A percentile compares a stretch with the other conserved stretches of the same genome.
Evolutionary conservation across 2,113 vertebrate species (phyloP).

Genomic region (Pluvianellus socialis): DNA sequence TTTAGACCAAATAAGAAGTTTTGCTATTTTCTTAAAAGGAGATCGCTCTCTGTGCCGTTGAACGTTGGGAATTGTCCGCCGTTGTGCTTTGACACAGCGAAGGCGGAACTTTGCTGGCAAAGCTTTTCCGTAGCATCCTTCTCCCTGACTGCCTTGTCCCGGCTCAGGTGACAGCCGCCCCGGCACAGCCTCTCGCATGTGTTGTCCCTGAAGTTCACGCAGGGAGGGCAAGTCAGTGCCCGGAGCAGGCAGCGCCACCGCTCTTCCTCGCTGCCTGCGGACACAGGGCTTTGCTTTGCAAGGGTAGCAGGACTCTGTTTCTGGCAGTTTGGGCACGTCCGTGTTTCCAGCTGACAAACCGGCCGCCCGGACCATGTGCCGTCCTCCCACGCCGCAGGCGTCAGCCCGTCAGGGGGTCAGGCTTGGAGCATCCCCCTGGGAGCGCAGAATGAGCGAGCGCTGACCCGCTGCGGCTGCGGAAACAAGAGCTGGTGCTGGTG

Average conservation of each 20-base stretch:
- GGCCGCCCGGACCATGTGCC: accelerated
- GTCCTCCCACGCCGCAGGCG: accelerated
- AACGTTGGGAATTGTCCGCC: accelerated
- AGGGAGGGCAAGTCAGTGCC: not conserved
- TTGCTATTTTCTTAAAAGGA: not conserved
- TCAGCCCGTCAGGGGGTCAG: not conserved
- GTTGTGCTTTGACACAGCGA: not conserved
- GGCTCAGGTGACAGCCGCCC: not conserved
- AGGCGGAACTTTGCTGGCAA: not conserved
- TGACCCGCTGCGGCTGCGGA: accelerated
- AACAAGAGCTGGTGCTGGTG: not conserved
- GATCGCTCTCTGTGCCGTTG: not conserved
- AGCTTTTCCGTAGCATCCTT: not conserved
- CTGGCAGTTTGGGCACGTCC: not conserved
- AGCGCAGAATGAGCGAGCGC: accelerated
- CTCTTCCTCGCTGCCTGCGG: not conserved
- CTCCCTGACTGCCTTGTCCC: not conserved
- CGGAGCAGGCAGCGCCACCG: not conserved
- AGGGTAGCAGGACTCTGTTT: not conserved
- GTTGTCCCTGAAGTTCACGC: not conserved
- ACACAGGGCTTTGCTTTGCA: not conserved
- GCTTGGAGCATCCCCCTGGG: not conserved
- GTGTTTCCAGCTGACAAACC: not conserved
- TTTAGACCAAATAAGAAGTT: not conserved
- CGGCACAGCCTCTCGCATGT: accelerated